Evolutionary conservation across 2,888 invertebrate species (phyloP), one percentile per base, ranked within the genome.

Genomic region (Baronia brevicornis): DNA sequence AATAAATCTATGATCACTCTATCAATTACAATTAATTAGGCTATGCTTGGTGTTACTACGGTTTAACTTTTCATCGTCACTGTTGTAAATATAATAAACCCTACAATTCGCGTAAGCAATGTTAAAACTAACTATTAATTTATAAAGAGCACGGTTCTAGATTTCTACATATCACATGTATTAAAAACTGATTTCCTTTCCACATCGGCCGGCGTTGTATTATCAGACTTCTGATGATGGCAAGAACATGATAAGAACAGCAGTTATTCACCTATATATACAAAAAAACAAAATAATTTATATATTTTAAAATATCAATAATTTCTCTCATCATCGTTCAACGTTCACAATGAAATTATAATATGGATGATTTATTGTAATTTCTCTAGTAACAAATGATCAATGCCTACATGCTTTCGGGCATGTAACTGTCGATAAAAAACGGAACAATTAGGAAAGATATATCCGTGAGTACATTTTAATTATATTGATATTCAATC

Each of bases 41-140:
- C 80, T 80, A 79, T 70, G 66, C 69, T 82, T 82, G 82, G 82
- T 80, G 80, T 82, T 77, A 63, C 80, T 80, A 80, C 72, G 45
- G 60, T 74, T 66, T 54, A 63, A 64, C 61, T 64, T 70, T 68
- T 60, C 52, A n/a, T n/a, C n/a, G n/a, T n/a, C 54, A 59, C 60
- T 64, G 51, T 48, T 39, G 21, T 48, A 45, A 46, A 43, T 48
- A 53, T 51, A 57, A 56, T 54, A 41, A 39, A 54, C 56, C 58
- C 51, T 38, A 49, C 48, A 46, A 52, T 51, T 57, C 61, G 69
- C 69, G 40, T 60, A 73, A 73, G 74, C 72, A 61, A 59, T 51
- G 44, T 54, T 60, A 60, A 46, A 56, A 46, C 55, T 62, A 60
- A 46, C 45, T 47, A 43, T 44, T 51, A 46, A 46, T 53, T 55